Base-by-base conservation (phyloP, 2,888 invertebrate genomes). In the Caradrina clavipalpis region DNA sequence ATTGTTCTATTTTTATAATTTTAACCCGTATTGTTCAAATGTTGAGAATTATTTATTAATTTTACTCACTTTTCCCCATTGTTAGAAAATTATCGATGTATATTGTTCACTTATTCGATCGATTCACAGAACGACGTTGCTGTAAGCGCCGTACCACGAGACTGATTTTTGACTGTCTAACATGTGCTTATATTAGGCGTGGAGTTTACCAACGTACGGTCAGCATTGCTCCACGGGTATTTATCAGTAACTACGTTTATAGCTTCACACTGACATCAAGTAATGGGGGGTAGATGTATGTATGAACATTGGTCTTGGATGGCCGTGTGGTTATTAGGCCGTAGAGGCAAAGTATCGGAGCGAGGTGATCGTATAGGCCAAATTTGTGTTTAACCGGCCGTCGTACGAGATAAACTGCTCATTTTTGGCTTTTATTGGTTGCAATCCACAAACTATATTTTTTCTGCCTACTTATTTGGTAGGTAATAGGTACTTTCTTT, bases 61-160 rank as follows among this genome's bases (percentile, higher is more conserved):
- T 17, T 22, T 69, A 86, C 88, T 87, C 62, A 88, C 89, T 63
- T 85, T 88, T 88, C 1, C 62, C 87, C 88, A 88, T 88, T 45
- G 66, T 82, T 71, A 47, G 15, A 47, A 53, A 61, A 4, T 59
- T 53, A 67, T 66, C 63, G 63, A 72, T 72, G n/a, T 54, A 42
- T 50, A 42, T 50, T 51, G 55, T 69, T 13, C 78, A 83, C 78
- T 74, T 45, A 59, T 50, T 62, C 5, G 51, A 53, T 22, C 8
- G 49, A 68, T 72, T 69, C 72, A 74, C 76, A 57, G 64, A 50
- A 80, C 82, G 77, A 84, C 82, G 57, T 73, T 31, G 56, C 77
- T 10, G 69, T 26, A 45, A 59, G 83, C 73, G 69, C 17, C 26
- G 69, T 51, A 58, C 57, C 68, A 70, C 76, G 55, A 54, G 54